A percentile compares a stretch with the other conserved stretches of the same genome.
Evolutionary conservation across 2,797 vertebrate species (phyloP).

Genomic region (Aphelocoma californica): DNA sequence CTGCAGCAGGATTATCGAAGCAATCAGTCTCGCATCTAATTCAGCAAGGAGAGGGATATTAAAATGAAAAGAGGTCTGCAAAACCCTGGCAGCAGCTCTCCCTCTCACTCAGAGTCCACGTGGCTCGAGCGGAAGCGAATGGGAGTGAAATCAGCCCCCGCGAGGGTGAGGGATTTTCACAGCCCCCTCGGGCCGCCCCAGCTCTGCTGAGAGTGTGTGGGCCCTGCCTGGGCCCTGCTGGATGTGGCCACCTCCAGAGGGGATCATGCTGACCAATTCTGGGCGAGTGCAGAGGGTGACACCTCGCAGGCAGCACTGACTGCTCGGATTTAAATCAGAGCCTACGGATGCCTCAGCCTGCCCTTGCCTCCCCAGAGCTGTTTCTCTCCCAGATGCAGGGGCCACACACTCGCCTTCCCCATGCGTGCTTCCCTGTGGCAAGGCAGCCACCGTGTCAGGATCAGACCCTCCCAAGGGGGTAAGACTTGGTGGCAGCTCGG

Average conservation of each 20-base stretch:
- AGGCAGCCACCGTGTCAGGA: neutral
- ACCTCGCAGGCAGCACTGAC: neutral
- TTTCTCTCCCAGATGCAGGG: neutral
- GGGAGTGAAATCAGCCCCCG: neutral
- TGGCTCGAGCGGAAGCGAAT: slow-evolving; percentile 11
- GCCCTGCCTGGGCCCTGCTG: neutral
- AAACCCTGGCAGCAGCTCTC: slow-evolving; percentile 23
- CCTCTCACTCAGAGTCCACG: neutral
- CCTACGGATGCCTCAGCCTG: rapidly evolving
- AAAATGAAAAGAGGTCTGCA: slow-evolving; percentile 45
- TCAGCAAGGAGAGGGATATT: slow-evolving; percentile 61
- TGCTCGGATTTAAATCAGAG: neutral
- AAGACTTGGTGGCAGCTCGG: neutral
- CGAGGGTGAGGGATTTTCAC: neutral
- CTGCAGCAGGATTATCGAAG: slow-evolving; percentile 48
- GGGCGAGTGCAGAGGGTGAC: neutral
- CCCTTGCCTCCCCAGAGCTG: neutral
- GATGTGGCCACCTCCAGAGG: neutral
- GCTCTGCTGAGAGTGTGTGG: neutral
- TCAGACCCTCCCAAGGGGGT: neutral
- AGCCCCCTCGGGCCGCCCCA: neutral
- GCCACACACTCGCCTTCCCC: rapidly evolving
- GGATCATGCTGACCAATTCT: rapidly evolving
- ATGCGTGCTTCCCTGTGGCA: neutral
- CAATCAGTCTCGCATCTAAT: slow-evolving; percentile 59